Conservation (phyloP, 2,113 vertebrate genomes). For the Catharus minimus region DNA sequence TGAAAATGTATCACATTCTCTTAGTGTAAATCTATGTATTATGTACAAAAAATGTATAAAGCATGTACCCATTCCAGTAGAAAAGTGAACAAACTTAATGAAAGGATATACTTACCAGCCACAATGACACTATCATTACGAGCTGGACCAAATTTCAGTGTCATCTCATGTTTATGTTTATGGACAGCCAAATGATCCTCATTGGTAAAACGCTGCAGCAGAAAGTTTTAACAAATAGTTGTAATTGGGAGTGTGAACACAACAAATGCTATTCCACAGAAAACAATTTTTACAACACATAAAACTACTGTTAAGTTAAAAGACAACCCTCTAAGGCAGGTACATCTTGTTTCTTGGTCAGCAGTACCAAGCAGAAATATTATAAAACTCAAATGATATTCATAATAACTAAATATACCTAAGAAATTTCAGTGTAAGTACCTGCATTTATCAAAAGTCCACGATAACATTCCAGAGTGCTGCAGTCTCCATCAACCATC, state of each 20-base stretch:
- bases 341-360: neutral
- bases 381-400: neutral
- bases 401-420: neutral
- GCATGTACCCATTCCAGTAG: slow-evolving; percentile 54
- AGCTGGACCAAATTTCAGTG: slow-evolving; percentile 98
- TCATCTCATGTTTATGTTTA: slow-evolving; percentile 99
- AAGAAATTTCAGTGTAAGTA: neutral
- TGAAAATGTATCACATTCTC: slow-evolving; percentile 24
- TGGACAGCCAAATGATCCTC: slow-evolving; percentile 99
- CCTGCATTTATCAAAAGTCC: neutral
- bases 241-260: slow-evolving; percentile 63
- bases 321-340: neutral
- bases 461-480: neutral
- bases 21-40: neutral
- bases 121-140: slow-evolving; percentile 97
- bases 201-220: slow-evolving; percentile 96
- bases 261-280: slow-evolving; percentile 60
- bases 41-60: slow-evolving; percentile 66
- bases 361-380: slow-evolving; percentile 20
- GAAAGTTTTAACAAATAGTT: slow-evolving; percentile 74
- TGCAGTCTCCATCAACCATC: neutral
- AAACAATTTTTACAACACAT: slow-evolving; percentile 50
- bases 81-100: slow-evolving; percentile 65
- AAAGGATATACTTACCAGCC: slow-evolving; percentile 86
- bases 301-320: slow-evolving; percentile 4